Percentiles rank a stretch among this genome's conserved stretches.
Evolutionary conservation across 2,888 invertebrate species (phyloP).

Genomic region (Watsonalla cultraria): DNA sequence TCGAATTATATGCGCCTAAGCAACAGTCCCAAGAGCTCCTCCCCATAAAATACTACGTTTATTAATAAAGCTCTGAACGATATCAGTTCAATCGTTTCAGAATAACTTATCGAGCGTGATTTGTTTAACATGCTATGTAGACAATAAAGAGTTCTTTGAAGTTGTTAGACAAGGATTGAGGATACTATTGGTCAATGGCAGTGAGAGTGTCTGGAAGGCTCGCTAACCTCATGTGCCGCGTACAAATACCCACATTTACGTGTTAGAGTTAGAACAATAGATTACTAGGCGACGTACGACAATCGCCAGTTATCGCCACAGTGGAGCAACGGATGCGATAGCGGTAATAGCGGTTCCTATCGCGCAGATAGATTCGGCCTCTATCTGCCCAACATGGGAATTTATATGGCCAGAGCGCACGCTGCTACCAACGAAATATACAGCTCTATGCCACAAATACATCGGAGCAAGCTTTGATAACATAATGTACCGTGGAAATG

Average conservation of each 20-base stretch:
- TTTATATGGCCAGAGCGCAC: slow-evolving; percentile 37
- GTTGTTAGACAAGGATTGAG: slow-evolving; percentile 9
- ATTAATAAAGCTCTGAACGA: too few relatives aligned
- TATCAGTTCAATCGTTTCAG: too few relatives aligned
- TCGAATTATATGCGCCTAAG: too few relatives aligned
- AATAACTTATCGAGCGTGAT: too few relatives aligned
- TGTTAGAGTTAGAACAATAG: slow-evolving; percentile 50
- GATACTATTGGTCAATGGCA: slow-evolving; percentile 25
- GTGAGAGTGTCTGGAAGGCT: slow-evolving; percentile 34
- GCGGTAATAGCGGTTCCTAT: slow-evolving; percentile 65
- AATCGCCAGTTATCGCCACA: slow-evolving; percentile 46
- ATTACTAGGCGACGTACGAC: slow-evolving; percentile 47
- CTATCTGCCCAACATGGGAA: slow-evolving; percentile 62
- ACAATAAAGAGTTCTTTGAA: background rate
- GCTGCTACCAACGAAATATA: slow-evolving; percentile 2
- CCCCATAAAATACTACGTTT: too few relatives aligned
- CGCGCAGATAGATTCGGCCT: slow-evolving; percentile 53
- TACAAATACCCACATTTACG: slow-evolving; percentile 39
- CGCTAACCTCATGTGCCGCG: slow-evolving; percentile 15
- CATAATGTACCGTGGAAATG: background rate
- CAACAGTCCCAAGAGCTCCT: too few relatives aligned
- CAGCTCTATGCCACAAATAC: background rate
- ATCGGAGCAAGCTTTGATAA: background rate
- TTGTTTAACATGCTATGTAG: background rate
- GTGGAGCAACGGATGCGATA: slow-evolving; percentile 61